phyloP scores from a whole-genome alignment of 2,113 vertebrate genomes.

The Phyllostomus hastatus region DNA sequence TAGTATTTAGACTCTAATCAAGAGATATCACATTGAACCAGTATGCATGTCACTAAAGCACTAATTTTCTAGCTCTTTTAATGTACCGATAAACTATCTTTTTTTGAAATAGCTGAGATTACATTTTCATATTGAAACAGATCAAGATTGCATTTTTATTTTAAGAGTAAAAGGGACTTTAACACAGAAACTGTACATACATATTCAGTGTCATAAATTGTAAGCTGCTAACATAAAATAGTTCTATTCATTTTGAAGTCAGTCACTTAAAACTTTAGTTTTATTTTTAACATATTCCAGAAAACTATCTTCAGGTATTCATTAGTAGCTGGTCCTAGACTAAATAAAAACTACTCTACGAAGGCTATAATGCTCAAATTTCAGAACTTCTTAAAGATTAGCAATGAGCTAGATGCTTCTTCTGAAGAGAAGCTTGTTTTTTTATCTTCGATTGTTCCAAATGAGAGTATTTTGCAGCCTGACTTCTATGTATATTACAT shows the following conservation, averaged over 20 bases:
- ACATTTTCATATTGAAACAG: conserved; percentile 63
- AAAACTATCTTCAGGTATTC: conserved; percentile 59
- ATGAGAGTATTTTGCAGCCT: background rate
- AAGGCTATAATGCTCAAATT: conserved; percentile 44
- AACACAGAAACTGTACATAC: background rate
- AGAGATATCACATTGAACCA: background rate
- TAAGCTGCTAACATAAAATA: conserved; percentile 60
- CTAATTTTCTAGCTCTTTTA: conserved; percentile 30
- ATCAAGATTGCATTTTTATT: conserved; percentile 64
- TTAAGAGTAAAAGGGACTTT: conserved; percentile 50
- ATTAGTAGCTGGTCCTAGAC: conserved; percentile 51
- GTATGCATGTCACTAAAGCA: conserved; percentile 32
- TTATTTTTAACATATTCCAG: conserved; percentile 68
- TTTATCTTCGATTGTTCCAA: conserved; percentile 25
- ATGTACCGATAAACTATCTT: conserved; percentile 35
- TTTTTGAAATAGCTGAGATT: conserved; percentile 53
- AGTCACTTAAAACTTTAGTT: conserved; percentile 69
- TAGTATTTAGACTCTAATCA: background rate
- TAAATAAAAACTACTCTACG: conserved; percentile 57
- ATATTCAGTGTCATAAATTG: conserved; percentile 54
- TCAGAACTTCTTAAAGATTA: conserved; percentile 53
- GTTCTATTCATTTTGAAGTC: conserved; percentile 70
- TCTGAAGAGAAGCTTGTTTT: conserved; percentile 56
- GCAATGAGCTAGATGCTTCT: background rate
- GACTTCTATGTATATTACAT: background rate